Conservation (phyloP, 2,888 invertebrate species). For the Automeris io region DNA sequence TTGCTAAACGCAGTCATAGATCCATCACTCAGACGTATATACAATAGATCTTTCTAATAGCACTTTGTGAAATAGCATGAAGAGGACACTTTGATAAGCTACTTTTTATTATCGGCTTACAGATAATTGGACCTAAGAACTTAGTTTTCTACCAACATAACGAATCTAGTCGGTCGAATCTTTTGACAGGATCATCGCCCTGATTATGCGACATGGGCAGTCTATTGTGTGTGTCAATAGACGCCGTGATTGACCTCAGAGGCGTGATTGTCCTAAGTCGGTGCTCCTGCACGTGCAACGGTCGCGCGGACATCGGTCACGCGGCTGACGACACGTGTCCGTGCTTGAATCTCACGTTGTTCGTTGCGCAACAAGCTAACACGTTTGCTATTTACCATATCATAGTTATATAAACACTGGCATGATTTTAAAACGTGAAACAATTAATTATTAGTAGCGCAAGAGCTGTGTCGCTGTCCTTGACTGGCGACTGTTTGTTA, state of each 20-base stretch:
- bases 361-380: slow-evolving; percentile 56
- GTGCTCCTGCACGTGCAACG: slow-evolving; percentile 36
- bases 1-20: too few species aligned
- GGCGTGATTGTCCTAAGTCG: slow-evolving; percentile 1
- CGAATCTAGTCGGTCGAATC: too few species aligned
- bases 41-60: too few species aligned
- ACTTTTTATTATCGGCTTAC: too few species aligned
- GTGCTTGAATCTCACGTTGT: slow-evolving; percentile 69
- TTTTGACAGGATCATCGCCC: too few species aligned
- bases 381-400: slow-evolving; percentile 54
- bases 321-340: slow-evolving; percentile 60
- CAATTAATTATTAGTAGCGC: slow-evolving; percentile 46
- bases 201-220: too few species aligned
- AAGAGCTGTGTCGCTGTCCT: slow-evolving; percentile 29
- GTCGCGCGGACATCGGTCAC: slow-evolving; percentile 41
- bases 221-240: too few species aligned
- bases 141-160: too few species aligned
- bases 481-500: slow-evolving; percentile 27
- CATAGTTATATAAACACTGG: slow-evolving; percentile 69
- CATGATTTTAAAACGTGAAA: slow-evolving; percentile 62
- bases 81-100: too few species aligned
- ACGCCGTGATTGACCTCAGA: not conserved
- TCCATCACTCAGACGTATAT: too few species aligned
- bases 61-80: too few species aligned
- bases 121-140: too few species aligned